These are phyloP conservation scores for Sipha flava DNA, from an alignment of 1,140 invertebrate genomes.

Conservation along the genomic window DNA sequence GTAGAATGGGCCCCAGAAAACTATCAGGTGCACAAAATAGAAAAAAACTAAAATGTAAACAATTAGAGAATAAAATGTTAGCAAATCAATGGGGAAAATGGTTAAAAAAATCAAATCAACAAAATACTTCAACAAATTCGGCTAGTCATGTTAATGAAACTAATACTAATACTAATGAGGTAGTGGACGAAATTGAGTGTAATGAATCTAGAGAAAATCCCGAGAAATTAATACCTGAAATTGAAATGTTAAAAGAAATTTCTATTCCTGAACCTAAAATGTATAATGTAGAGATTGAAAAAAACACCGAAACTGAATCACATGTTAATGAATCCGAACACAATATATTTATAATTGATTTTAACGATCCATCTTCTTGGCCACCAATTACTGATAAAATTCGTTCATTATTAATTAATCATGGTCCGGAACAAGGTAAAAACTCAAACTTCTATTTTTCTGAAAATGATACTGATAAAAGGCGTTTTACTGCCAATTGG, in stretches of 20 bases:
- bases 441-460: not conserved
- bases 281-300: not conserved
- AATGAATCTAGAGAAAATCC: not conserved
- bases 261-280: not conserved
- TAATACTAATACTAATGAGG: not conserved
- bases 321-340: not conserved
- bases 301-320: not conserved
- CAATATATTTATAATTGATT: not conserved
- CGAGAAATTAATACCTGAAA: not conserved
- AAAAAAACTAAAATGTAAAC: no score
- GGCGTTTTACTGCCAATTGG: not conserved
- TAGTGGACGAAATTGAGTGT: not conserved
- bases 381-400: not conserved
- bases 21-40: no score
- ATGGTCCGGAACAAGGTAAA: not conserved
- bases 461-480: not conserved
- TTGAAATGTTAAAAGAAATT: not conserved
- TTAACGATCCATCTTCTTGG: not conserved
- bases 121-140: no score
- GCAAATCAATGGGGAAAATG: no score
- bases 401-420: not conserved
- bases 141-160: no score
- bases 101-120: no score
- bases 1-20: no score
- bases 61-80: no score